Conservation (phyloP, 2,888 invertebrate genomes). For the Tolmerus cingulatus region DNA sequence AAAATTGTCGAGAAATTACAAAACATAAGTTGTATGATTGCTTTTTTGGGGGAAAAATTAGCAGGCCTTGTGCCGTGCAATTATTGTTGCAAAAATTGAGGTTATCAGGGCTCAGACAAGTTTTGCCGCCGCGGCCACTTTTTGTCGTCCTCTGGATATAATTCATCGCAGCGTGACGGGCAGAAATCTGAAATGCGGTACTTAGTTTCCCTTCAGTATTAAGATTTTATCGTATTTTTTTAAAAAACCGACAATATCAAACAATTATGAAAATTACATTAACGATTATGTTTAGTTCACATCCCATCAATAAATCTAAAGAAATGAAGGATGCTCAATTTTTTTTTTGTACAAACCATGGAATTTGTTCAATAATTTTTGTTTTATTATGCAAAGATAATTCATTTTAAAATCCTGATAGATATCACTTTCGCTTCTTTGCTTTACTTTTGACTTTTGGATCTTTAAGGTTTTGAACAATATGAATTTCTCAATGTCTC, state of each 20-base stretch:
- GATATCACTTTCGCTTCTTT: background rate
- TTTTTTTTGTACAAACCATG: background rate
- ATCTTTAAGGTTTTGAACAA: background rate
- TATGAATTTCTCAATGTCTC: no score
- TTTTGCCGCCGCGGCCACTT: background rate
- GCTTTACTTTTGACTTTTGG: background rate
- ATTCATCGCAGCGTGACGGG: background rate
- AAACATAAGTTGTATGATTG: background rate
- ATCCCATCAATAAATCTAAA: background rate
- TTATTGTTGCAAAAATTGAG: background rate
- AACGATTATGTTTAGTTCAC: background rate
- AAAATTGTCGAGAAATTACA: background rate
- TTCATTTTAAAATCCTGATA: background rate
- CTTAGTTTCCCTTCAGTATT: background rate
- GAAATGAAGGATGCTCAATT: background rate
- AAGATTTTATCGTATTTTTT: background rate
- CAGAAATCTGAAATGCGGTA: background rate
- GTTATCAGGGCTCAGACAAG: background rate
- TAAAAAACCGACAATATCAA: background rate
- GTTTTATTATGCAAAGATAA: background rate
- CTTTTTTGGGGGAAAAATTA: background rate
- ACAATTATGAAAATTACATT: background rate
- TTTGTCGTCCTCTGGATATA: background rate
- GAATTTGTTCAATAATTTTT: background rate
- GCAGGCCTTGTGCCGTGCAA: background rate